phyloP scores from a whole-genome alignment of 1,140 invertebrate species.

The Megathymus violae region DNA sequence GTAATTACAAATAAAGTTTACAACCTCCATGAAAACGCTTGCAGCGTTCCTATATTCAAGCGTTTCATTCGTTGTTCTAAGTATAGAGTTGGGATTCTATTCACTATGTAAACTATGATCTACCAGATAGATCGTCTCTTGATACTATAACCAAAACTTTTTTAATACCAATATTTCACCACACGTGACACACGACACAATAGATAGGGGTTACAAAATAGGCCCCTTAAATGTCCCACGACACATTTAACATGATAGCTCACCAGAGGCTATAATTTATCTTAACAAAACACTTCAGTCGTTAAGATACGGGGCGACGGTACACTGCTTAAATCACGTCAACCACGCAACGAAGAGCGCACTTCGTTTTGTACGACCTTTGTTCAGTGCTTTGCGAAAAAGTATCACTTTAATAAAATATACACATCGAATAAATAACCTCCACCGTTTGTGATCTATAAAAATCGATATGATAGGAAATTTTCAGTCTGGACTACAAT shows the following conservation, averaged over 20 bases:
- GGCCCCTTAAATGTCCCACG: conserved; percentile 18
- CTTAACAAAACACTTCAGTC: conserved; percentile 15
- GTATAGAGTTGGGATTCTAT: too few species aligned
- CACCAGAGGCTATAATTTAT: conserved; percentile 13
- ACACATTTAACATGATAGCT: conserved; percentile 20
- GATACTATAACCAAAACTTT: neutral
- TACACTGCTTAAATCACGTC: conserved; percentile 5
- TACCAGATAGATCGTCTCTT: too few species aligned
- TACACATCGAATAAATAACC: too few species aligned
- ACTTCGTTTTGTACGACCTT: neutral
- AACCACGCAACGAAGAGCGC: neutral
- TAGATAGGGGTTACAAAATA: conserved; percentile 10
- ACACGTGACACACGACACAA: neutral
- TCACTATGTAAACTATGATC: too few species aligned
- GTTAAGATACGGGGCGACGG: conserved; percentile 13
- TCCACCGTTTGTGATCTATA: too few species aligned
- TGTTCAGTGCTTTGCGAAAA: conserved; percentile 10
- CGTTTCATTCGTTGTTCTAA: too few species aligned
- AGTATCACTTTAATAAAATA: too few species aligned
- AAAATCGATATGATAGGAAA: too few species aligned
- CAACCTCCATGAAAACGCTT: too few species aligned
- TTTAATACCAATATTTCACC: neutral
- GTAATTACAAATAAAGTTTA: too few species aligned
- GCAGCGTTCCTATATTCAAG: too few species aligned
- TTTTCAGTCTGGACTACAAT: too few species aligned